Conservation (phyloP, 2,113 vertebrate genomes). For the Rhinoderma darwinii region DNA sequence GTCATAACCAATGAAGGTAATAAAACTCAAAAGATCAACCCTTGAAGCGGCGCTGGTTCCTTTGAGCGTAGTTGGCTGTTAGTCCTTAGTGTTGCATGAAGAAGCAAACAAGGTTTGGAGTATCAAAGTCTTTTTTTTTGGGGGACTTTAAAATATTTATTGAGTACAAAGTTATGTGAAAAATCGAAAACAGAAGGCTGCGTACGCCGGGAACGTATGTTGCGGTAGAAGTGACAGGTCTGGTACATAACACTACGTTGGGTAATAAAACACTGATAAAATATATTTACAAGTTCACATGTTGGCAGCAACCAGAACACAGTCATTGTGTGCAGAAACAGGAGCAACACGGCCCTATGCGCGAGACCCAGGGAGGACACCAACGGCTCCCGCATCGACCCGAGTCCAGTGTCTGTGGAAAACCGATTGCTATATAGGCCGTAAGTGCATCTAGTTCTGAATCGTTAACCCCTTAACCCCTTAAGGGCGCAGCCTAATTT, state of each 20-base stretch:
- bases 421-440: background rate
- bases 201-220: constrained; percentile 12
- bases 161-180: constrained; percentile 53
- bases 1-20: no score
- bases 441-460: background rate
- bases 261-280: constrained; percentile 42
- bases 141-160: constrained; percentile 46
- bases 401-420: background rate
- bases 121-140: no score
- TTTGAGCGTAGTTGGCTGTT: no score
- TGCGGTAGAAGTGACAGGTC: constrained; percentile 51
- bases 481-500: no score
- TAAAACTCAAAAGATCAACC: no score
- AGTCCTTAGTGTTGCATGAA: no score
- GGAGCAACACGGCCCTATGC: background rate
- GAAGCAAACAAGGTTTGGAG: no score
- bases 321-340: background rate
- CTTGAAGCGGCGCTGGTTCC: no score
- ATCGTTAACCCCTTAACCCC: no score
- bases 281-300: constrained; percentile 23
- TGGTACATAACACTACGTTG: constrained; percentile 30
- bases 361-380: no score
- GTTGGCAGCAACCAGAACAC: constrained; percentile 12
- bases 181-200: constrained; percentile 11
- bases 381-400: background rate